Base-by-base conservation (phyloP, 2,888 invertebrate genomes). In the Tubulanus polymorphus region DNA sequence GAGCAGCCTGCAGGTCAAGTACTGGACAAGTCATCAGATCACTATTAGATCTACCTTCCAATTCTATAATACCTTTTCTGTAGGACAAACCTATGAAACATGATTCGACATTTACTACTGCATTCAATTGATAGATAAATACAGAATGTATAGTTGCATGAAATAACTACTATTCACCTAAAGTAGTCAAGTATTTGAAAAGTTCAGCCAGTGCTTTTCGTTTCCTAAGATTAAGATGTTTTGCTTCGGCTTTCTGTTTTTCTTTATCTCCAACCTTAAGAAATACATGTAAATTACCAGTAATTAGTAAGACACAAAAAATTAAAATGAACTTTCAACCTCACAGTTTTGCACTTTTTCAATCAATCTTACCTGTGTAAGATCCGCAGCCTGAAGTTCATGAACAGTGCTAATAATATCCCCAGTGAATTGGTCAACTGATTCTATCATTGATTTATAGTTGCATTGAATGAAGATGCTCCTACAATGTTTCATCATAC, bases 201-300 rank as follows among this genome's bases (percentile, higher is more conserved):
- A 95, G 82, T 78, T 93, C 92, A 0, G 90, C 85, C 1, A 96
- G 79, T 0, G 89, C 87, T 79, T 90, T 88, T 29, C 90, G 86
- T 76, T 93, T 94, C 70, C 90, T 89, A 69, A 90, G 88, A 2
- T 92, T 82, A 51, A 91, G 87, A 73, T 86, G 71, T 59, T 78
- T 78, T 1, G 79, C 75, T 56, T 90, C 85, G 60, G 86, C 87
- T 74, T 91, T 91, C 59, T 79, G 75, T 53, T 78, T 78, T 18
- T 80, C 78, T 57, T 78, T 79, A 26, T 71, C 70, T 29, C 59
- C 63, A 51, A 51, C 65, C 71, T 76, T 62, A 32, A n/a, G n/a
- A n/a, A n/a, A n/a, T n/a, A n/a, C 51, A n/a, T 37, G 10, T 37
- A 23, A 45, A 29, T 29, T 0, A 27, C 2, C 8, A 51, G 46